Evolutionary conservation across 2,888 invertebrate species (phyloP), one percentile per base, ranked within the genome.

Genomic region (Cephonodes hylas): DNA sequence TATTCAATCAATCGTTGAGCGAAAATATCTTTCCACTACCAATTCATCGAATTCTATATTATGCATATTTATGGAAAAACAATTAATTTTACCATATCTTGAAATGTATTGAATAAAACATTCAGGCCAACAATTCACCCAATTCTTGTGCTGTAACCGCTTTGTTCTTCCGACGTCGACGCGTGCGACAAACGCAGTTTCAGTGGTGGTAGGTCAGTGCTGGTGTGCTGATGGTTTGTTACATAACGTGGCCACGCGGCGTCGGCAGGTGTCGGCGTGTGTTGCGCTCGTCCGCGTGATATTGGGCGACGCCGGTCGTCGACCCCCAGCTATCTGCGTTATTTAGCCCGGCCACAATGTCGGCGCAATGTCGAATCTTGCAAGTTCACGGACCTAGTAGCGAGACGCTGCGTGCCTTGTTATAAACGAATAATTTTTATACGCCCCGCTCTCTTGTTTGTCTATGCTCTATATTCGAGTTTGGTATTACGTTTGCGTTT

Each of bases 221-320:
- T 62, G 61, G 65, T 66, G 68, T 64, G n/a, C n/a, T 63, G 67
- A 66, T 62, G 66, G 64, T 68, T n/a, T n/a, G 62, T 77, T 88
- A 85, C 76, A 74, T 86, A 88, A 88, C 77, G 63, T n/a, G 57
- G 64, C 67, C 75, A 77, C 80, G 81, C 81, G 80, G 77, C 76
- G 73, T 66, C 73, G 80, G 85, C 88, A 87, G 88, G 87, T 89
- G 88, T 73, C 80, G 75, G 74, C 70, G 74, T 75, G 76, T 78
- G 76, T 80, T 74, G 78, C 80, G 83, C 76, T 86, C 82, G 89
- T 82, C 88, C 88, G 89, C 84, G 83, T 87, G 85, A 89, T 89
- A 90, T 89, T 90, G 88, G 88, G 88, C 84, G 86, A 81, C 85
- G 89, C 84, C 89, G 91, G 91, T 87, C 91, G 85, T 86, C 84